Evolutionary conservation across 2,797 vertebrate genomes (phyloP).

Genomic region (Selene dorsalis): DNA sequence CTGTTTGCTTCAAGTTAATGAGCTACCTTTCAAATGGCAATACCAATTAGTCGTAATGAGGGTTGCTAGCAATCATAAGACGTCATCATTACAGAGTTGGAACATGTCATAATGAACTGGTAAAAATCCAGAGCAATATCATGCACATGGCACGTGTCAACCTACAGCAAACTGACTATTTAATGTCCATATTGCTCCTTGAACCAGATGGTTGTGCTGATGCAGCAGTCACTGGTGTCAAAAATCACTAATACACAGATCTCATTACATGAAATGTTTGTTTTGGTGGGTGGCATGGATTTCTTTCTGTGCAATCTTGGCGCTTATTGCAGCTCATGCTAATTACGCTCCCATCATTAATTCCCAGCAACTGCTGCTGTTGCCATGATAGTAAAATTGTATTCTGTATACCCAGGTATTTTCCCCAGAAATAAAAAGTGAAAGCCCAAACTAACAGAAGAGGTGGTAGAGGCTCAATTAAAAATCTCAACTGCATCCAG

Average conservation of each 20-base stretch:
- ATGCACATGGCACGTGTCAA: slow-evolving; percentile 65
- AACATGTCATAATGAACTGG: slow-evolving; percentile 69
- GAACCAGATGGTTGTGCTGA: slow-evolving; percentile 33
- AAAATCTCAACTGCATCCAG: background rate
- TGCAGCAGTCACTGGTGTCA: slow-evolving; percentile 20
- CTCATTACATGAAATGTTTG: slow-evolving; percentile 34
- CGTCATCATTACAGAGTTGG: slow-evolving; percentile 60
- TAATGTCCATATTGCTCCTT: slow-evolving; percentile 57
- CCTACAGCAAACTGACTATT: slow-evolving; percentile 57
- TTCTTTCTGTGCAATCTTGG: slow-evolving; percentile 27
- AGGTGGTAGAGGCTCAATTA: slow-evolving; percentile 14
- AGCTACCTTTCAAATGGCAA: slow-evolving; percentile 73
- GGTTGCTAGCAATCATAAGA: slow-evolving; percentile 69
- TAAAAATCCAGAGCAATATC: slow-evolving; percentile 67
- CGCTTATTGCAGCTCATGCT: slow-evolving; percentile 42
- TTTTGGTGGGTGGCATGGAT: slow-evolving; percentile 53
- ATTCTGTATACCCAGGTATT: slow-evolving; percentile 18
- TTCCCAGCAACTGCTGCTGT: slow-evolving; percentile 38
- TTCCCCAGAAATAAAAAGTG: slow-evolving; percentile 21
- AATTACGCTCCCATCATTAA: slow-evolving; percentile 59
- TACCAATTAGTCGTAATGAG: slow-evolving; percentile 79
- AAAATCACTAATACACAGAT: slow-evolving; percentile 24
- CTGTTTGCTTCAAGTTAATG: slow-evolving; percentile 69
- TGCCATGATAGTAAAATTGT: slow-evolving; percentile 31
- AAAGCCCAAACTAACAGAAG: slow-evolving; percentile 25